A percentile compares a stretch with the other conserved stretches of the same genome.
Evolutionary conservation across 2,797 vertebrate genomes (phyloP).

Genomic region (Neosilurus mollespiculum): DNA sequence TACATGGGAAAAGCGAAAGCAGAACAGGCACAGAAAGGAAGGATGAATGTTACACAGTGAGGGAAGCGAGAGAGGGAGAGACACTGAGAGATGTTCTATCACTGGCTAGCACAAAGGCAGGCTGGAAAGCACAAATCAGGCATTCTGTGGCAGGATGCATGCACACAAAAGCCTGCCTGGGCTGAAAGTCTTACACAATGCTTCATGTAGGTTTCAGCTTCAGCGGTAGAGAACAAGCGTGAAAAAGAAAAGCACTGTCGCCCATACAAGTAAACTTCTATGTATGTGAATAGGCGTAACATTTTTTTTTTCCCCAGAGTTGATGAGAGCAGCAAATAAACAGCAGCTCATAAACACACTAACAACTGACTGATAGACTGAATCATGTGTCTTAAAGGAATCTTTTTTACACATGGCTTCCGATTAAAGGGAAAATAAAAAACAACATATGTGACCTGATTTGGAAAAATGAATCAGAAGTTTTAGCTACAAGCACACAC

Average conservation of each 20-base stretch:
- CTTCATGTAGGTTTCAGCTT: slow-evolving; percentile 32
- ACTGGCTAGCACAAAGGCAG: slow-evolving; percentile 35
- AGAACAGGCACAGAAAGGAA: slow-evolving; percentile 18
- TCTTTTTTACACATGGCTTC: neutral
- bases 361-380: neutral
- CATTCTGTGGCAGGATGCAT: slow-evolving; percentile 27
- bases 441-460: neutral
- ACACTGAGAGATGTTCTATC: slow-evolving; percentile 33
- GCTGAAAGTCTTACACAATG: slow-evolving; percentile 8
- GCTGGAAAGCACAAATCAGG: slow-evolving; percentile 34
- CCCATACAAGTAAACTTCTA: neutral
- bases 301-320: neutral
- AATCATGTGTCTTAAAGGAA: neutral
- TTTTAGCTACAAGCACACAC: too few relatives aligned
- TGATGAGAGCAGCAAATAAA: neutral
- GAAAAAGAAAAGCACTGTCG: neutral
- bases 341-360: neutral
- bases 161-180: slow-evolving; percentile 12
- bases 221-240: neutral
- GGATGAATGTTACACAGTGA: neutral
- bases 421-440: neutral
- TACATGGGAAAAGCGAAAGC: slow-evolving; percentile 13
- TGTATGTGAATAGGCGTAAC: neutral
- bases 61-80: neutral
- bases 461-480: too few relatives aligned